Evolutionary conservation across 2,113 vertebrate genomes (phyloP).

Genomic region (Eptesicus fuscus): DNA sequence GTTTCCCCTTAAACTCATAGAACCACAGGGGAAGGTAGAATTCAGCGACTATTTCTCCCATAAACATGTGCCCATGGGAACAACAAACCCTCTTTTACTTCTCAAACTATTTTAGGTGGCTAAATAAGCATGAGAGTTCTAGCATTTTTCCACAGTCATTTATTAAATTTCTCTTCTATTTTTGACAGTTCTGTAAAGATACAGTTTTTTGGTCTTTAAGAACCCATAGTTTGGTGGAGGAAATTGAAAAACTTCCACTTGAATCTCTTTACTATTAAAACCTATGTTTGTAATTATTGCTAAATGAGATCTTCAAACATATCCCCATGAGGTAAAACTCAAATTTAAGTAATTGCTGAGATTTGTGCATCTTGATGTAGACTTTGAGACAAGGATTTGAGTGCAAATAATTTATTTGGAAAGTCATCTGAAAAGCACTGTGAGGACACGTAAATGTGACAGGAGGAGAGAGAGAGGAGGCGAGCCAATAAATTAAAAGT

Average conservation of each 20-base stretch:
- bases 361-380: neutral
- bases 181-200: neutral
- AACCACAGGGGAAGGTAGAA: neutral
- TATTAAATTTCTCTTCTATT: neutral
- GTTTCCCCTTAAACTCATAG: neutral
- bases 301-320: constrained; percentile 5
- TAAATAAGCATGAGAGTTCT: neutral
- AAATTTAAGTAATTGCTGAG: neutral
- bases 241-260: neutral
- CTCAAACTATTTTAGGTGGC: neutral
- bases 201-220: neutral
- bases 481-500: constrained; percentile 14
- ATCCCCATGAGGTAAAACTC: neutral
- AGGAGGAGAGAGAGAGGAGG: neutral
- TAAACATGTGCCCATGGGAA: neutral
- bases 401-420: constrained; percentile 33
- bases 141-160: neutral
- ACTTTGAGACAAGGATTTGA: neutral
- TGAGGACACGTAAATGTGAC: neutral
- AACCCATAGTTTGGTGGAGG: neutral
- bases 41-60: neutral
- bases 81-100: neutral
- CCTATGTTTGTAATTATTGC: neutral
- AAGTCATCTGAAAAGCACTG: neutral
- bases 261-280: neutral